phyloP scores from a whole-genome alignment of 2,113 vertebrate species.

The Ammodytes dubius region DNA sequence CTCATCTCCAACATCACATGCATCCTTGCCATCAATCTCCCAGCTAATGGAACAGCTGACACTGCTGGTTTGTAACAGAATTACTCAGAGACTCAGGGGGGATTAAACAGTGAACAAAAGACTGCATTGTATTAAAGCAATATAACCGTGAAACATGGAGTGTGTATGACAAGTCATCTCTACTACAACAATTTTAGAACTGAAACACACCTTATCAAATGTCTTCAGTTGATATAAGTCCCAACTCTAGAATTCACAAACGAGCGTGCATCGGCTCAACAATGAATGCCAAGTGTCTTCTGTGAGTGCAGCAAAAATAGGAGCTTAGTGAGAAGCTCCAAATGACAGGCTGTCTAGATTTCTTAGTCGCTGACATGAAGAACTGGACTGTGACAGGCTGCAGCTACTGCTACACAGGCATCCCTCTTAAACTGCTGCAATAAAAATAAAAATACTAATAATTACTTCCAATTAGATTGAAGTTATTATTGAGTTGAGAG shows the following conservation, averaged over 20 bases:
- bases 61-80: constrained; percentile 8
- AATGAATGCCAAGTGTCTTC: neutral
- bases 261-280: neutral
- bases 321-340: constrained; percentile 11
- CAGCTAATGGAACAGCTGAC: constrained; percentile 4
- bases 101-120: neutral
- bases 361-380: constrained; percentile 7
- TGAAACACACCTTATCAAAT: neutral
- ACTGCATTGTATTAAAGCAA: neutral
- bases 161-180: neutral
- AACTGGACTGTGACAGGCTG: constrained; percentile 9
- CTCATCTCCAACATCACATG: neutral
- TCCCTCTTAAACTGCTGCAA: constrained; percentile 4
- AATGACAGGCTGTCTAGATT: constrained; percentile 38
- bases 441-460: neutral
- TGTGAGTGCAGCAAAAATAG: constrained; percentile 10
- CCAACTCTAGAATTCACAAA: neutral
- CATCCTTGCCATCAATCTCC: neutral
- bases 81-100: neutral
- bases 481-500: neutral
- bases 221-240: neutral
- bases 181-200: neutral
- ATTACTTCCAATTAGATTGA: neutral
- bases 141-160: neutral
- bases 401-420: neutral